Percentiles rank a stretch among this genome's conserved stretches.
Conservation (phyloP, 2,113 vertebrate species). For the Zeus faber region DNA sequence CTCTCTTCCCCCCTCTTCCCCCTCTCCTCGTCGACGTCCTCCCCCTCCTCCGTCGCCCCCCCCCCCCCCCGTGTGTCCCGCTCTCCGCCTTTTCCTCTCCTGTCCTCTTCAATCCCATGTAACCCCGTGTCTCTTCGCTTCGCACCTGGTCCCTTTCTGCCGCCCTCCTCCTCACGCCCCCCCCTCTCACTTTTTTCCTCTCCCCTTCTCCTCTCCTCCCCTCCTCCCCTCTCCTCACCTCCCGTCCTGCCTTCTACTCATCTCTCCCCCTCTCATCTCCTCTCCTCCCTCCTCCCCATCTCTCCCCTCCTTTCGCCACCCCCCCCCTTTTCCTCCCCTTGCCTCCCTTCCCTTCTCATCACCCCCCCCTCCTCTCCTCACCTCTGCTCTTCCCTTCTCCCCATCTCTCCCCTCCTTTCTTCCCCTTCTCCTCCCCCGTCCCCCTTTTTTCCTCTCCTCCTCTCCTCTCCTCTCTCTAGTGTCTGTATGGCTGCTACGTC, state of each 20-base stretch:
- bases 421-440: not conserved
- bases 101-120: too few relatives aligned
- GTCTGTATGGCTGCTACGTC: slow-evolving; percentile 79
- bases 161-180: not conserved
- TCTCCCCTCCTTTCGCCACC: slow-evolving; percentile 39
- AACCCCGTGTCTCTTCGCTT: too few relatives aligned
- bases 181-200: not conserved
- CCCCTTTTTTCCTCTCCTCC: not conserved
- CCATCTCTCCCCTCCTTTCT: slow-evolving; percentile 14
- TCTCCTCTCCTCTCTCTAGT: slow-evolving; percentile 63
- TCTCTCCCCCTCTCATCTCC: not conserved
- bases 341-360: slow-evolving; percentile 39
- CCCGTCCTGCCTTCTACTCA: not conserved
- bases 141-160: not conserved
- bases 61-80: not conserved
- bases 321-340: slow-evolving; percentile 30
- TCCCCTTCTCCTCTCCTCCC: not conserved
- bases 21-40: not conserved
- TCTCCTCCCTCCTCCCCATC: not conserved
- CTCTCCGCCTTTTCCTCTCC: not conserved
- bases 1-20: not conserved
- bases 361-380: slow-evolving; percentile 29
- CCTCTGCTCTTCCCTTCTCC: slow-evolving; percentile 19
- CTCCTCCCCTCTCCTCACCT: too few relatives aligned
- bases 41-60: too few relatives aligned